Base-by-base conservation (phyloP, 2,888 invertebrate genomes). In the Perizoma affinitatum region DNA sequence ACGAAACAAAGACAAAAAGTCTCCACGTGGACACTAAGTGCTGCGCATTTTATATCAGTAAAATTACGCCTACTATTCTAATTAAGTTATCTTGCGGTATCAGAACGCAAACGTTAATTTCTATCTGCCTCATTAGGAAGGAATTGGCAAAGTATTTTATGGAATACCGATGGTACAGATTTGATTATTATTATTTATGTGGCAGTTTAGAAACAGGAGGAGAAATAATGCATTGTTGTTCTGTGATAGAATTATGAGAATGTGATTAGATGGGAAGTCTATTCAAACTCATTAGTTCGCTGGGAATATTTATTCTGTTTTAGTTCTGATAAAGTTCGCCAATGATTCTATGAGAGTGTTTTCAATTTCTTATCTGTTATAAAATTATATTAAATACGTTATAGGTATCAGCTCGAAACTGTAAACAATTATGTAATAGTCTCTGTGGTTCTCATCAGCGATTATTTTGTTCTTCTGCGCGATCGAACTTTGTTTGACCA, bases 11-110 rank as follows among this genome's bases (percentile, higher is more conserved):
- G 68, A 49, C 60, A 56, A 41, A 64, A 58, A 50, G 64, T 58
- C 59, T 55, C 60, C 65, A 60, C 66, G 65, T 66, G 61, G 64
- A 51, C 49, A 36, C 40, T 44, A 67, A 69, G 67, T 79, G 71
- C 67, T 71, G 72, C 78, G 76, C 72, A 72, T 75, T 75, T 72
- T 61, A 59, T 72, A 69, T 58, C 63, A 68, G 59, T 51, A 57
- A 70, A 69, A 69, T 64, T 58, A 72, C 70, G 76, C 69, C 72
- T 75, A 74, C 53, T 60, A 56, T 61, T 61, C 56, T 63, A 57
- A 58, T 66, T 62, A 58, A 58, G 53, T 63, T 58, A 54, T 68
- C 55, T 42, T 62, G 59, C 47, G 52, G 49, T 61, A 65, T 52
- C 57, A 45, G 60, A 54, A 54, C 45, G 57, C 58, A 44, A 56